Conservation (phyloP, 1,140 invertebrate species). For the Bombus waltoni region DNA sequence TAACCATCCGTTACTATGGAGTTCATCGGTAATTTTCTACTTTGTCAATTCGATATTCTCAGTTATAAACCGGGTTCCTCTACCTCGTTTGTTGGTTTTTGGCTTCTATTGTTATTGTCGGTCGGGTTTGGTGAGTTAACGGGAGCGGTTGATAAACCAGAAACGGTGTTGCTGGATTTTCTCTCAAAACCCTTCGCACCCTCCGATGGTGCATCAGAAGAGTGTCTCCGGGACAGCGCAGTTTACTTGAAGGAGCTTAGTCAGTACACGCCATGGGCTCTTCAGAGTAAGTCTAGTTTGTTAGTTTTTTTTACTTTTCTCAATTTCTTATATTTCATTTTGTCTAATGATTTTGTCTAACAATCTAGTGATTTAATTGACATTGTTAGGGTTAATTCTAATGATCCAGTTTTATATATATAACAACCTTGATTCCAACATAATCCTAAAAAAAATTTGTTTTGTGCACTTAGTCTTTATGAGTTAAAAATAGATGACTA, state of each 20-base stretch:
- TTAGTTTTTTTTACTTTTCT: background rate
- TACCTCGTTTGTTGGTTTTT: no score
- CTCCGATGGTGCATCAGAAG: conserved; percentile 45
- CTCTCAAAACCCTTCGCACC: conserved; percentile 67
- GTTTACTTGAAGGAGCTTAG: conserved; percentile 64
- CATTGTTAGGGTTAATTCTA: background rate
- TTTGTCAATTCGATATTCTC: no score
- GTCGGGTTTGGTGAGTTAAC: background rate
- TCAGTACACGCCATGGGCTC: conserved; percentile 71
- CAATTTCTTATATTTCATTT: background rate
- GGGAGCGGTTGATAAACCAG: conserved; percentile 47
- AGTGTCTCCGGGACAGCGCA: conserved; percentile 63
- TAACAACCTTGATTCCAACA: background rate
- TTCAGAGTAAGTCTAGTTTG: conserved; percentile 70
- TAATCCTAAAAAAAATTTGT: background rate
- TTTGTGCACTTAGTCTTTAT: background rate
- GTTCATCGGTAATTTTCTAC: background rate
- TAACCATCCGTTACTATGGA: background rate
- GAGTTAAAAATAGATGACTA: background rate
- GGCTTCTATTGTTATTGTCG: background rate
- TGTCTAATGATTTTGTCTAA: background rate
- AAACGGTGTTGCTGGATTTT: conserved; percentile 57
- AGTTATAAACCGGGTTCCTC: background rate
- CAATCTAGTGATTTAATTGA: background rate
- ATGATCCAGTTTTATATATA: background rate